Evolutionary conservation across 2,888 invertebrate species (phyloP).

Genomic region (Cistogaster globosa): DNA sequence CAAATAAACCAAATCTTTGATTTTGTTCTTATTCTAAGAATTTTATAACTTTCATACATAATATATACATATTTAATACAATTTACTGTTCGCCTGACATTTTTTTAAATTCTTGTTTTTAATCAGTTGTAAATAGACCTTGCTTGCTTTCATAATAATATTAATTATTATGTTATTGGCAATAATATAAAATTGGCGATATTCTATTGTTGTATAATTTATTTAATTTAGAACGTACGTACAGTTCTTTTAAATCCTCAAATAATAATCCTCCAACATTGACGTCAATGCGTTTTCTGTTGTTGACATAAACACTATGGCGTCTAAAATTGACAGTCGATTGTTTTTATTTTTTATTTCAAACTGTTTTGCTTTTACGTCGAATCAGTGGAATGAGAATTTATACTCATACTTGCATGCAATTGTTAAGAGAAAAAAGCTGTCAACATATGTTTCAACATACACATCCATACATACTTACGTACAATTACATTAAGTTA

Average conservation of each 20-base stretch:
- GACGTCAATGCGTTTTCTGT: conserved; percentile 40
- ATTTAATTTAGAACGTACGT: not conserved
- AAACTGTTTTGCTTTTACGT: conserved; percentile 12
- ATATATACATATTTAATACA: too few species aligned
- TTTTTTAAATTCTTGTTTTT: too few species aligned
- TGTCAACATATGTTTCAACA: conserved; percentile 48
- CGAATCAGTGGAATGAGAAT: not conserved
- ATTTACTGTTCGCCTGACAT: too few species aligned
- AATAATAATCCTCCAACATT: conserved; percentile 38
- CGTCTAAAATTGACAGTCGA: conserved; percentile 30
- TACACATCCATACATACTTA: not conserved
- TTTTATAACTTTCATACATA: too few species aligned
- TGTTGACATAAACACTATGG: conserved; percentile 18
- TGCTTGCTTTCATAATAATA: too few species aligned
- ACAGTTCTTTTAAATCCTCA: conserved; percentile 27
- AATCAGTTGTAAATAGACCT: too few species aligned
- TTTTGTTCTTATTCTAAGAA: too few species aligned
- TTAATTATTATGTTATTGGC: not conserved
- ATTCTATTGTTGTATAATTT: not conserved
- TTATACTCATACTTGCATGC: not conserved
- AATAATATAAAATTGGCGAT: not conserved
- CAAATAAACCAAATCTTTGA: too few species aligned
- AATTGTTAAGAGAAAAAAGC: conserved; percentile 38
- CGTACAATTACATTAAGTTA: not conserved
- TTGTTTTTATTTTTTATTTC: not conserved